phyloP scores from a whole-genome alignment of 2,113 vertebrate genomes.

The Anas platyrhynchos region DNA sequence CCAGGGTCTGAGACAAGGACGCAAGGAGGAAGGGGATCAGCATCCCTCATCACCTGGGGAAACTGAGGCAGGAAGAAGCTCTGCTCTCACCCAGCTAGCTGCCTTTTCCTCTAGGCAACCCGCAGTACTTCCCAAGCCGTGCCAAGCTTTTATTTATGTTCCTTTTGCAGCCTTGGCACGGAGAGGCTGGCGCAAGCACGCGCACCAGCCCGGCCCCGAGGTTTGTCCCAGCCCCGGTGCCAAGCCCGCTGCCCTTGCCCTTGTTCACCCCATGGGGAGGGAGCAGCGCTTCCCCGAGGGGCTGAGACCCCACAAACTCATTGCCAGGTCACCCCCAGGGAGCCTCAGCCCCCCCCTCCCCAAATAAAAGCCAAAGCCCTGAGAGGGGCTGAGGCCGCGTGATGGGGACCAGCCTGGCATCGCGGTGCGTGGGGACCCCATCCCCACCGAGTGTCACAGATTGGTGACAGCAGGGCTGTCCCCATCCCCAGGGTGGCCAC shows the following conservation, averaged over 20 bases:
- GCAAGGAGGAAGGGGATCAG: accelerated
- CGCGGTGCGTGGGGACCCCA: accelerated
- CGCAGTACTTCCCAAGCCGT: not conserved
- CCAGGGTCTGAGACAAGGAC: not conserved
- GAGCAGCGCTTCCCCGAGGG: not conserved
- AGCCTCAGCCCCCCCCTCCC: not conserved
- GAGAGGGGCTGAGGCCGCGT: not conserved
- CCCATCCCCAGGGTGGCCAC: not conserved
- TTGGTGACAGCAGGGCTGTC: not conserved
- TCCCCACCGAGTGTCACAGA: not conserved
- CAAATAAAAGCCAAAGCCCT: not conserved
- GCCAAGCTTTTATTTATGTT: not conserved
- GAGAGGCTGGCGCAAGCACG: not conserved
- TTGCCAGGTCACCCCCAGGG: not conserved
- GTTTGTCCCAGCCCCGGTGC: accelerated
- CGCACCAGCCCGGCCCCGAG: accelerated
- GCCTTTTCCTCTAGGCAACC: not conserved
- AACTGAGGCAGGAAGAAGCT: not conserved
- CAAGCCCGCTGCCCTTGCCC: not conserved
- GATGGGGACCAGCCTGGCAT: not conserved
- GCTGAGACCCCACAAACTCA: not conserved
- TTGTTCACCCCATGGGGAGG: not conserved
- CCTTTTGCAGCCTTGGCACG: not conserved
- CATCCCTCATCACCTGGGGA: not conserved
- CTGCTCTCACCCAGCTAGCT: accelerated